Percentiles rank a stretch among this genome's conserved stretches.
Conservation (phyloP, 2,113 vertebrate genomes). For the Hylia prasina region DNA sequence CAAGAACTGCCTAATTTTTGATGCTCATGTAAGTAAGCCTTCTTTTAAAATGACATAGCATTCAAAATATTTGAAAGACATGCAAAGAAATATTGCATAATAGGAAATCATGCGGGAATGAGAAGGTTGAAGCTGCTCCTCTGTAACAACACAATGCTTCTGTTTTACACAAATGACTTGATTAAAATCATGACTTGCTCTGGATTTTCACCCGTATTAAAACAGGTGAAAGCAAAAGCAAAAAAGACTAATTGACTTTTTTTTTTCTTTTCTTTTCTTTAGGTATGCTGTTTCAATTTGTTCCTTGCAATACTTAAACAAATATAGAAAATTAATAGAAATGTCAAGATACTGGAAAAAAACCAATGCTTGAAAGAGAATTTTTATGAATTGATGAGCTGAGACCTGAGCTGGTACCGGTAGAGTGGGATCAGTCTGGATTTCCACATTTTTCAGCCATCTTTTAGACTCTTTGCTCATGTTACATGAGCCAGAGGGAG, state of each 20-base stretch:
- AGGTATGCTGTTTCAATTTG: background rate
- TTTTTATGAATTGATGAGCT: background rate
- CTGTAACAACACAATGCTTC: background rate
- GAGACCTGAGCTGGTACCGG: background rate
- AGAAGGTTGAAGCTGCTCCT: background rate
- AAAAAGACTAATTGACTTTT: background rate
- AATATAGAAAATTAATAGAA: background rate
- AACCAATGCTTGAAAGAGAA: background rate
- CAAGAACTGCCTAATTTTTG: constrained; percentile 74
- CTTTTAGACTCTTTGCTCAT: constrained; percentile 63
- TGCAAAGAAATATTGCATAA: background rate
- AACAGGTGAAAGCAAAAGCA: background rate
- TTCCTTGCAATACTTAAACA: background rate
- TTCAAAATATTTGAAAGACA: background rate
- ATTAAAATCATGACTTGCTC: background rate
- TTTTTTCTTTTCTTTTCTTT: background rate
- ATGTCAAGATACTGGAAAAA: background rate
- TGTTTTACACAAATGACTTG: background rate
- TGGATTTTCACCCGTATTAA: background rate
- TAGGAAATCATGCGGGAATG: background rate
- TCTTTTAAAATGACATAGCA: background rate
- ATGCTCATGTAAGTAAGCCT: constrained; percentile 51
- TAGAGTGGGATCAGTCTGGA: background rate
- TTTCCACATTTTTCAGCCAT: background rate
- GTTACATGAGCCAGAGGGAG: constrained; percentile 72